Conservation (phyloP, 2,797 vertebrate species). For the Scarus forsteni region DNA sequence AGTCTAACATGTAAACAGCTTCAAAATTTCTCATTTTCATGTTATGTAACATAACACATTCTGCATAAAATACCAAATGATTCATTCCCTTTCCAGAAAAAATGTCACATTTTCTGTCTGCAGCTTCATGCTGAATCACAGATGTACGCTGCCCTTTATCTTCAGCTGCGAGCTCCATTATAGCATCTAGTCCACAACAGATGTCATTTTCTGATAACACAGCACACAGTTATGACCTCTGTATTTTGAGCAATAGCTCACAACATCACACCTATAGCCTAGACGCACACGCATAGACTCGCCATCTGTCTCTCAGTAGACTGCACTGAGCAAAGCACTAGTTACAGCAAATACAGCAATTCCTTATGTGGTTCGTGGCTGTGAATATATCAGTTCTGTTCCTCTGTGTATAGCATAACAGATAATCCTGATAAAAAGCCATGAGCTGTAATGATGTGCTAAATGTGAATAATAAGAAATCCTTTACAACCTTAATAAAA, state of each 20-base stretch:
- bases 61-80: slow-evolving; percentile 6
- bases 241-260: slow-evolving; percentile 19
- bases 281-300: slow-evolving; percentile 6
- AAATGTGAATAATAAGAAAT: too few species aligned
- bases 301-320: slow-evolving; percentile 4
- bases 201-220: slow-evolving; percentile 63
- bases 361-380: too few species aligned
- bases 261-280: slow-evolving; percentile 6
- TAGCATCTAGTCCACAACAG: slow-evolving; percentile 26
- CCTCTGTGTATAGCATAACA: too few species aligned
- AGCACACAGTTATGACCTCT: slow-evolving; percentile 21
- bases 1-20: background rate
- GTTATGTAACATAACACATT: background rate
- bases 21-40: background rate
- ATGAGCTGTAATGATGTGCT: too few species aligned
- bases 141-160: slow-evolving; percentile 35
- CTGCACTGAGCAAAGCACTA: background rate
- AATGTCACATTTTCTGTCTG: background rate
- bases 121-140: slow-evolving; percentile 15
- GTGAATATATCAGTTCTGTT: too few species aligned
- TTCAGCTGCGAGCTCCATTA: slow-evolving; percentile 21
- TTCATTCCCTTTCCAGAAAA: slow-evolving; percentile 4
- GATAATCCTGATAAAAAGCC: too few species aligned
- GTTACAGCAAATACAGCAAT: background rate
- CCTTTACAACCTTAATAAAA: too few species aligned